Conservation (phyloP, 2,113 vertebrate species). For the Podilymbus podiceps region DNA sequence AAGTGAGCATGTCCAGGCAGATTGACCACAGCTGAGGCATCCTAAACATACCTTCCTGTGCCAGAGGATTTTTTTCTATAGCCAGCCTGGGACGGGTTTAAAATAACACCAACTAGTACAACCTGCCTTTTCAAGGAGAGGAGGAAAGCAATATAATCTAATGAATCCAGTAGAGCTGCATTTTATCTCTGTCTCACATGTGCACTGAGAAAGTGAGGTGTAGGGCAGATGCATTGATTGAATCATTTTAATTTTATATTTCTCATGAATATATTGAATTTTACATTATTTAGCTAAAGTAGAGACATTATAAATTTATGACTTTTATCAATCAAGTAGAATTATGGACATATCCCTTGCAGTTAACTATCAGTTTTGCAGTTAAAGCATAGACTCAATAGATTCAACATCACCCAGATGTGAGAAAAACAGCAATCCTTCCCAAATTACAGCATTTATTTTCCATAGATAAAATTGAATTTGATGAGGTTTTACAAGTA, state of each 20-base stretch:
- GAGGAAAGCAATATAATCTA: not conserved
- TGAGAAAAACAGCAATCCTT: not conserved
- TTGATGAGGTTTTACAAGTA: conserved; percentile 33
- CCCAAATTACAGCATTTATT: conserved; percentile 26
- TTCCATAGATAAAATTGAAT: conserved; percentile 17
- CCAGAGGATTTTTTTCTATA: not conserved
- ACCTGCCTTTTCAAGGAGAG: not conserved
- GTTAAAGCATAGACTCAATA: not conserved
- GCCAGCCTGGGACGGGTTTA: not conserved
- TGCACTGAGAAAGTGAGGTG: not conserved
- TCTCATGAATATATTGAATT: conserved; percentile 19
- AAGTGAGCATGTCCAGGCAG: not conserved
- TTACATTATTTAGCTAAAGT: conserved; percentile 32
- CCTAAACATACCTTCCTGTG: not conserved
- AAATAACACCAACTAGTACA: not conserved
- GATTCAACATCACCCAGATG: not conserved
- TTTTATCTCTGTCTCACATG: not conserved
- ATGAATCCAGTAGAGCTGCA: not conserved
- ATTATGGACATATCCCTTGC: not conserved
- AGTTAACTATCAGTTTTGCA: not conserved
- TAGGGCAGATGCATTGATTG: not conserved
- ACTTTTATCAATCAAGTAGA: conserved; percentile 16
- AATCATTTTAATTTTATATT: not conserved
- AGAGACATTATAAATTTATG: not conserved
- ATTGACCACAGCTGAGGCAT: not conserved